phyloP scores from a whole-genome alignment of 2,113 vertebrate genomes.

The Numida meleagris region DNA sequence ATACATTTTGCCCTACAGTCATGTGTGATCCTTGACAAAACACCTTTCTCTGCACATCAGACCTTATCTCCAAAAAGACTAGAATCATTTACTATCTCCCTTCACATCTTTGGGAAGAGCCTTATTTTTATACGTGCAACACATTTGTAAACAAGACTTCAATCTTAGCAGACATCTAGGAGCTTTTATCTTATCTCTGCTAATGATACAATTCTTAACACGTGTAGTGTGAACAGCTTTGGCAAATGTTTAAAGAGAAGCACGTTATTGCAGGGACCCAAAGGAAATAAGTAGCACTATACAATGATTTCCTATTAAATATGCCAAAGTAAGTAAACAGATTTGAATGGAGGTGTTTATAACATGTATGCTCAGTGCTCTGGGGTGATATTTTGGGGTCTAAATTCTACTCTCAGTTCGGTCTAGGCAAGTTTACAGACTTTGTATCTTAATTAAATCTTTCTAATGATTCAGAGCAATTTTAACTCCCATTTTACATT shows the following conservation, averaged over 20 bases:
- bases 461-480: constrained; percentile 57
- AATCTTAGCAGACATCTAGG: neutral
- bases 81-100: neutral
- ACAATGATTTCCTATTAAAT: neutral
- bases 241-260: neutral
- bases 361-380: neutral
- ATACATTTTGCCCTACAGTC: neutral
- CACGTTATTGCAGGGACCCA: rapidly evolving
- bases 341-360: neutral
- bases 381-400: neutral
- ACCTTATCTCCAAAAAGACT: neutral
- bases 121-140: neutral
- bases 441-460: constrained; percentile 69
- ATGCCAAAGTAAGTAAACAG: neutral
- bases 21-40: neutral
- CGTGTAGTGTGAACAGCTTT: rapidly evolving
- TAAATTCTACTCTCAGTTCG: neutral
- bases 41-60: neutral
- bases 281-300: neutral
- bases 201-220: neutral
- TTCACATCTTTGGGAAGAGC: neutral
- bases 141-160: rapidly evolving
- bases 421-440: neutral
- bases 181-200: neutral
- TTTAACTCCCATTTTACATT: constrained; percentile 55